Conservation (phyloP, 2,113 vertebrate genomes). For the Cyprinodon tularosa region DNA sequence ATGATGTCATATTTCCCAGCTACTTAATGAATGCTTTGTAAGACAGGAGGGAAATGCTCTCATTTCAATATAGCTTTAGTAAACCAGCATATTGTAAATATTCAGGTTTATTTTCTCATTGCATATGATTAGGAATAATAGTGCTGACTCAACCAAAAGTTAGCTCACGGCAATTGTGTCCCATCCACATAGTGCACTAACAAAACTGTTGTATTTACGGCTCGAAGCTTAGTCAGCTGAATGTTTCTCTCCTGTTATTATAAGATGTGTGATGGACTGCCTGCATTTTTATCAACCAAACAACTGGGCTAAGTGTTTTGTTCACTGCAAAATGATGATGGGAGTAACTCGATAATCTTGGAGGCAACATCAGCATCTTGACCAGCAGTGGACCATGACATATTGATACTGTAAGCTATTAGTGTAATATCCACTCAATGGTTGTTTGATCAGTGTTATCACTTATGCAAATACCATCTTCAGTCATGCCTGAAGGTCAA, state of each 20-base stretch:
- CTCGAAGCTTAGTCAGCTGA: slow-evolving; percentile 21
- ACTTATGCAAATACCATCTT: not conserved
- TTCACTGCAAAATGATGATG: slow-evolving; percentile 20
- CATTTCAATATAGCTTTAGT: slow-evolving; percentile 19
- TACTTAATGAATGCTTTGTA: slow-evolving; percentile 49
- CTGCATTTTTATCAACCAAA: slow-evolving; percentile 39
- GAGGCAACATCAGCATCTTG: slow-evolving; percentile 27
- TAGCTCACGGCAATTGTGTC: slow-evolving; percentile 23
- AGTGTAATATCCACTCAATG: slow-evolving; percentile 7
- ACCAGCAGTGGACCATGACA: slow-evolving; percentile 34
- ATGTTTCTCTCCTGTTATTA: slow-evolving; percentile 22
- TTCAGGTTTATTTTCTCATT: slow-evolving; percentile 10
- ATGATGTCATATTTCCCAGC: slow-evolving; percentile 64
- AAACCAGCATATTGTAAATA: slow-evolving; percentile 11
- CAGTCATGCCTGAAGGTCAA: not conserved
- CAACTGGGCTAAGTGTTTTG: slow-evolving; percentile 22
- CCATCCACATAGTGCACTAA: slow-evolving; percentile 20
- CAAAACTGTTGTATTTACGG: slow-evolving; percentile 41
- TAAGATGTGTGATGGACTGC: slow-evolving; percentile 27
- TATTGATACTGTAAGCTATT: slow-evolving; percentile 18
- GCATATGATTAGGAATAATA: slow-evolving; percentile 9
- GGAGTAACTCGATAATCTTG: slow-evolving; percentile 24
- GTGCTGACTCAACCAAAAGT: not conserved
- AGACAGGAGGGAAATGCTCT: slow-evolving; percentile 36
- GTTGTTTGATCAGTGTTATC: slow-evolving; percentile 5